Evolutionary conservation across 2,888 invertebrate genomes (phyloP), one percentile per base, ranked within the genome.

Genomic region (Plebejus melissa): DNA sequence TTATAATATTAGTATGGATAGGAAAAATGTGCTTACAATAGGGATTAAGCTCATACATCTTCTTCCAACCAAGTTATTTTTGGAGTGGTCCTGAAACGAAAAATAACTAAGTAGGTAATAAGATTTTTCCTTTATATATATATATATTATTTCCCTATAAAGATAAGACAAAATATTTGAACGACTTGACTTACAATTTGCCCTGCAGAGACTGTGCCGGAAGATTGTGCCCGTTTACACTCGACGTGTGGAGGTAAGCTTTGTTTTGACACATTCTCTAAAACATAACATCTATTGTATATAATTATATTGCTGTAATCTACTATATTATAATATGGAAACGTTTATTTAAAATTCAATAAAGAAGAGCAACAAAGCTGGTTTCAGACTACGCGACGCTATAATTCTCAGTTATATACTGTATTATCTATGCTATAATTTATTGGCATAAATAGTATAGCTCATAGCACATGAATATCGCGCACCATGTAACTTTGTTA

Each of bases 31-130:
- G 81, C 87, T 86, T 79, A 88, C 88, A 72, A 74, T 78, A 11
- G 89, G 87, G 4, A 88, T 87, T 76, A 89, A 82, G 79, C 90
- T 90, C 77, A 87, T 86, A 78, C 86, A 87, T 86, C 88, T 85
- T 82, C 87, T 83, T 41, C 81, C 80, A 60, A 77, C 77, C 16
- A 77, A 70, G 70, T 75, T 41, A 72, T 81, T 85, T 77, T 82
- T 85, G 11, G 74, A 71, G 13, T 82, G 80, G 75, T 80, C 82
- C 86, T 88, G 74, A 82, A 82, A 80, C 65, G 46, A 50, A 79
- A 74, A 0, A 41, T 11, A 46, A 46, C 13, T 32, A 32, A 22
- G 22, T 22, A 22, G 22, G 22, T 22, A 22, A 22, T 9, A 4
- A 65, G 32, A 32, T 65, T 13, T 69, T 46, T 46, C 9, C 2